Conservation (phyloP, 1,140 invertebrate genomes). For the Trypoxylus dichotomus region DNA sequence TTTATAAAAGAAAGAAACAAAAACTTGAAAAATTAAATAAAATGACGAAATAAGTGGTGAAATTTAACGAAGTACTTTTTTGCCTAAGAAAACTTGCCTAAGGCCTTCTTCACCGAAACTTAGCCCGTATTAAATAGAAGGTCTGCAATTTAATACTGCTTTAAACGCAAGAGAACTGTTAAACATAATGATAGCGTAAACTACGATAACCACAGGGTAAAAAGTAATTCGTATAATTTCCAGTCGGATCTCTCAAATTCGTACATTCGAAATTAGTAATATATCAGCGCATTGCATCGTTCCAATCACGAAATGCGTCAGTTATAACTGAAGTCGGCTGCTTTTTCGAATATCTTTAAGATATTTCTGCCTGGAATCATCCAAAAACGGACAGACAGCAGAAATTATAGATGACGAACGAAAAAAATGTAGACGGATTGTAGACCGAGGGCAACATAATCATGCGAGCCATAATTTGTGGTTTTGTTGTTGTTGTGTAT, state of each 20-base stretch:
- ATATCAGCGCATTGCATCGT: conserved; percentile 1
- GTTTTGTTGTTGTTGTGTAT: conserved; percentile 17
- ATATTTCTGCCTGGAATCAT: conserved; percentile 5
- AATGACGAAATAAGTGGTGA: too few species aligned
- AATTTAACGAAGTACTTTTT: too few species aligned
- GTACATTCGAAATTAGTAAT: conserved; percentile 14
- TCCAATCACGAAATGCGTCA: conserved; percentile 15
- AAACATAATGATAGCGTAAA: conserved; percentile 17
- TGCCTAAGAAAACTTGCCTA: too few species aligned
- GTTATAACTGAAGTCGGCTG: neutral
- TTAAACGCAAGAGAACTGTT: conserved; percentile 18
- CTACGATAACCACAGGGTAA: conserved; percentile 9
- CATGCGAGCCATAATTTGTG: neutral
- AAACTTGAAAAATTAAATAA: too few species aligned
- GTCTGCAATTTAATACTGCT: conserved; percentile 4
- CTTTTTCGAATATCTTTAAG: conserved; percentile 1
- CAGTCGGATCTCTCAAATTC: neutral
- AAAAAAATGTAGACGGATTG: conserved; percentile 11
- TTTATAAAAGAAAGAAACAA: too few species aligned
- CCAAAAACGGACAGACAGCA: conserved; percentile 15
- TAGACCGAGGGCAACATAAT: conserved; percentile 20
- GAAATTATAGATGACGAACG: conserved; percentile 10
- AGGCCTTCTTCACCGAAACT: neutral
- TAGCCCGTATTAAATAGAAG: neutral
- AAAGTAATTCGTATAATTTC: conserved; percentile 18